These are phyloP conservation scores for Danio choprae DNA, from an alignment of 2,797 vertebrate genomes.

Conservation along the genomic window DNA sequence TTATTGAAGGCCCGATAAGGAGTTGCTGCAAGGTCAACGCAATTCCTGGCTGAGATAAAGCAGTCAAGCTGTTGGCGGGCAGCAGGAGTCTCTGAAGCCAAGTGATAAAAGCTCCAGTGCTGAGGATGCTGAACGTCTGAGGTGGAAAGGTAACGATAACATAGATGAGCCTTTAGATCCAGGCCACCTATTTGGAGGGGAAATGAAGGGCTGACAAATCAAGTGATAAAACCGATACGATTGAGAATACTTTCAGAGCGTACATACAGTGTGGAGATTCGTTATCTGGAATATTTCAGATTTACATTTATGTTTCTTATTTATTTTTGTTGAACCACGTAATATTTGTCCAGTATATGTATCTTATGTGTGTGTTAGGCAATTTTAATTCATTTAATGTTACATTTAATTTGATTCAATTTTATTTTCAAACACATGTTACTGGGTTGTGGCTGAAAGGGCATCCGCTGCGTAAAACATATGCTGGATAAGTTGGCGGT, in stretches of 20 bases:
- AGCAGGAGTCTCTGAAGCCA: constrained; percentile 66
- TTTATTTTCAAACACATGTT: too few species aligned
- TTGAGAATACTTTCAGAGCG: constrained; percentile 1
- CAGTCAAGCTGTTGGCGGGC: constrained; percentile 62
- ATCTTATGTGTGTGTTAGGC: neutral
- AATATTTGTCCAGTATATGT: neutral
- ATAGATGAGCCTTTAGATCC: constrained; percentile 43
- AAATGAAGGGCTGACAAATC: constrained; percentile 28
- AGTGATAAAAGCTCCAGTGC: constrained; percentile 69
- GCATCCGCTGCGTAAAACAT: too few species aligned
- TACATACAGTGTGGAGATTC: neutral
- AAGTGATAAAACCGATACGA: constrained; percentile 18
- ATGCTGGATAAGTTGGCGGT: too few species aligned
- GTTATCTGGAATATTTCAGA: neutral
- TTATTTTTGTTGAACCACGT: neutral
- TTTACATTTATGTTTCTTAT: neutral
- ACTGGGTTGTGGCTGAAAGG: too few species aligned
- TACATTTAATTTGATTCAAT: too few species aligned
- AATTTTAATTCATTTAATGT: neutral
- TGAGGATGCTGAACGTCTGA: constrained; percentile 61
- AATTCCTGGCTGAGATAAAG: constrained; percentile 74
- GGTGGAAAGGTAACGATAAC: constrained; percentile 64
- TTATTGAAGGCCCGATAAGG: constrained; percentile 74
- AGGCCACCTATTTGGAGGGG: constrained; percentile 40
- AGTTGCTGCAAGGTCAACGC: constrained; percentile 74